These are phyloP conservation scores for Chelmon rostratus DNA, from an alignment of 2,797 vertebrate genomes.

Conservation along the genomic window DNA sequence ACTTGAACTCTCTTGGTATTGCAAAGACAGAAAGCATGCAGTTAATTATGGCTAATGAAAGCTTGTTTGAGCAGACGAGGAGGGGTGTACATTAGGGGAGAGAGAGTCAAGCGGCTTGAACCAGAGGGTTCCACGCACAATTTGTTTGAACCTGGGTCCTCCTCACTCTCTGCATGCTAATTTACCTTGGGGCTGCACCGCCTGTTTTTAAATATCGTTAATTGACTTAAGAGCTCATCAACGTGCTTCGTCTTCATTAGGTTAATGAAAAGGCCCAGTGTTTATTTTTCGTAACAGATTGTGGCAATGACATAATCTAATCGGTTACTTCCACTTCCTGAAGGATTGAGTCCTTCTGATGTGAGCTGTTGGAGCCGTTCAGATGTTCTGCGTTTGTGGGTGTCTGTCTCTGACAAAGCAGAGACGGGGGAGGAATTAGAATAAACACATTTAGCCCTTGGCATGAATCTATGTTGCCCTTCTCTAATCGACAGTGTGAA, in stretches of 20 bases:
- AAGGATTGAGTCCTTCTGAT: constrained; percentile 83
- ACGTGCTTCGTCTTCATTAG: constrained; percentile 88
- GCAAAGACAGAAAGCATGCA: constrained; percentile 75
- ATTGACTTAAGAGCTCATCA: constrained; percentile 90
- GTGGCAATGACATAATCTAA: constrained; percentile 88
- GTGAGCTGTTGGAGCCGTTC: constrained; percentile 76
- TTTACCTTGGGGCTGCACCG: constrained; percentile 85
- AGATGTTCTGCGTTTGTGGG: constrained; percentile 75
- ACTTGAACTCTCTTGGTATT: constrained; percentile 68
- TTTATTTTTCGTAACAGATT: constrained; percentile 89
- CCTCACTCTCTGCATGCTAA: constrained; percentile 83
- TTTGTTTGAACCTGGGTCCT: constrained; percentile 88
- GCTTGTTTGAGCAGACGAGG: constrained; percentile 81
- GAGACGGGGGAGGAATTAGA: constrained; percentile 81
- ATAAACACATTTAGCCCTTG: constrained; percentile 85
- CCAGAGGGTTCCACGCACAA: constrained; percentile 84
- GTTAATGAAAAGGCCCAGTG: constrained; percentile 90
- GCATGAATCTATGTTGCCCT: constrained; percentile 83
- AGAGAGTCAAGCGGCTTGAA: constrained; percentile 86
- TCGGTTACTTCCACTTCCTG: constrained; percentile 87
- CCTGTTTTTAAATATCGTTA: constrained; percentile 90
- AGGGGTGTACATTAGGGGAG: constrained; percentile 77
- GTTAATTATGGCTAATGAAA: constrained; percentile 87
- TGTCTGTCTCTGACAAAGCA: constrained; percentile 79
- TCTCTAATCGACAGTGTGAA: constrained; percentile 84